A percentile compares a stretch with the other conserved stretches of the same genome.
Conservation (phyloP, 2,797 vertebrate species). For the Hydrophis major region DNA sequence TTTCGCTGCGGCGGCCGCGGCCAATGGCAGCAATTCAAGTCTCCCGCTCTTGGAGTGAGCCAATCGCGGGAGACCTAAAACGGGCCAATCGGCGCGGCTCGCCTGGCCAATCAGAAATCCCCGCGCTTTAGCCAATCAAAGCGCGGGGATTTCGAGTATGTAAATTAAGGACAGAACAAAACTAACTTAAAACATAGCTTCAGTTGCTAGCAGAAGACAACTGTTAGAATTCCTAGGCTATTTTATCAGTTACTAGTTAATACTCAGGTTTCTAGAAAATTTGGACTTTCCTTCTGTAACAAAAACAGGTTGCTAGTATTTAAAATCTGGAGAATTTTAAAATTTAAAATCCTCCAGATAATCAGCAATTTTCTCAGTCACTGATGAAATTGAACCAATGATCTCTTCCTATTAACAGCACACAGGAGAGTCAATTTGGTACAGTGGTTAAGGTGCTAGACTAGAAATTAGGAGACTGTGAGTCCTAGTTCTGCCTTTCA, state of each 20-base stretch:
- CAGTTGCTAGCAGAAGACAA: not conserved
- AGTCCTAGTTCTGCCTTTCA: not conserved
- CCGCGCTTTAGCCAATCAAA: too few species aligned
- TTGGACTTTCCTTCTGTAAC: not conserved
- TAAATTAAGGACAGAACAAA: too few species aligned
- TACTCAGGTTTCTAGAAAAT: not conserved
- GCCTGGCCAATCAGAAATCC: too few species aligned
- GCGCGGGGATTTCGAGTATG: too few species aligned
- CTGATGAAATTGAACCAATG: not conserved
- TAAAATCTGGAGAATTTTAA: not conserved
- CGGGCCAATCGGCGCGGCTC: too few species aligned
- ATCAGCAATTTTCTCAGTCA: not conserved
- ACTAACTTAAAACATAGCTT: not conserved
- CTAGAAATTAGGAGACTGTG: not conserved
- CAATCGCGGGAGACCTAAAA: too few species aligned
- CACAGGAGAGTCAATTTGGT: not conserved
- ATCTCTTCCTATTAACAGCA: not conserved
- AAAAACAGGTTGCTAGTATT: not conserved
- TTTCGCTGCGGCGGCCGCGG: too few species aligned
- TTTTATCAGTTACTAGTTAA: not conserved
- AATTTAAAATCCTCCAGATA: slow-evolving; percentile 3
- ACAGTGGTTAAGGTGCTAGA: not conserved
- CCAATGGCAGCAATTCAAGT: too few species aligned
- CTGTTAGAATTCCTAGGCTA: not conserved
- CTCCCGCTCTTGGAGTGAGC: too few species aligned